Percentiles rank a stretch among this genome's conserved stretches.
Conservation (phyloP, 1,140 invertebrate genomes). For the Sycophila sp. region DNA sequence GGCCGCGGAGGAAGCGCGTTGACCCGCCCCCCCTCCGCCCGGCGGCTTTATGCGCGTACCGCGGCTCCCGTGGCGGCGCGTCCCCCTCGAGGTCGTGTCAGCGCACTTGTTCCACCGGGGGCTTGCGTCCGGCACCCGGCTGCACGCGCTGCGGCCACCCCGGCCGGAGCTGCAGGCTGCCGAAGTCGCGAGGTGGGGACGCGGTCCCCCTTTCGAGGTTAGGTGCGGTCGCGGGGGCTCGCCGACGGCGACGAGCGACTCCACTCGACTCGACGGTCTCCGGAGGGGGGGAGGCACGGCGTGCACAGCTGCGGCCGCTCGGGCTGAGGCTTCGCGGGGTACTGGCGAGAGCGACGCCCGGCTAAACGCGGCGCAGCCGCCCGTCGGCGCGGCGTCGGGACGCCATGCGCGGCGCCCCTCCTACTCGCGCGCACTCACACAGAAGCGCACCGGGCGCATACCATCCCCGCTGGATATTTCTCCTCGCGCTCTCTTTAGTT, state of each 20-base stretch:
- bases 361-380: slow-evolving; percentile 10
- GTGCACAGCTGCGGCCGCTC: neutral
- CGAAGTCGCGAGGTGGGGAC: neutral
- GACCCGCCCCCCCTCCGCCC: too few relatives aligned
- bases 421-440: neutral
- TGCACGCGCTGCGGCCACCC: neutral
- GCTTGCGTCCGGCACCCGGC: neutral
- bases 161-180: neutral
- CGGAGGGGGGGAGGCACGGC: slow-evolving; percentile 15
- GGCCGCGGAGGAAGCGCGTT: too few relatives aligned
- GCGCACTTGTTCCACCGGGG: neutral
- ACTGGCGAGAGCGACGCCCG: slow-evolving; percentile 35
- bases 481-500: neutral
- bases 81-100: too few relatives aligned
- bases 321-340: slow-evolving; percentile 22
- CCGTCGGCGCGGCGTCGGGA: slow-evolving; percentile 17
- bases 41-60: too few relatives aligned
- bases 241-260: slow-evolving; percentile 32
- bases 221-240: slow-evolving; percentile 19
- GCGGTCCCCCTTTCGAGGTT: slow-evolving; percentile 12
- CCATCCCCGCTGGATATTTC: too few relatives aligned
- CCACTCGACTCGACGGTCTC: neutral
- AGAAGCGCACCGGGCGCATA: too few relatives aligned
- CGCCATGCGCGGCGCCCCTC: slow-evolving; percentile 30
- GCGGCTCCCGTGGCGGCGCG: too few relatives aligned